Percentiles rank a stretch among this genome's conserved stretches.
phyloP scores from a whole-genome alignment of 92 coral and sea anemone species.

The Zoanthus sansibaricus region DNA sequence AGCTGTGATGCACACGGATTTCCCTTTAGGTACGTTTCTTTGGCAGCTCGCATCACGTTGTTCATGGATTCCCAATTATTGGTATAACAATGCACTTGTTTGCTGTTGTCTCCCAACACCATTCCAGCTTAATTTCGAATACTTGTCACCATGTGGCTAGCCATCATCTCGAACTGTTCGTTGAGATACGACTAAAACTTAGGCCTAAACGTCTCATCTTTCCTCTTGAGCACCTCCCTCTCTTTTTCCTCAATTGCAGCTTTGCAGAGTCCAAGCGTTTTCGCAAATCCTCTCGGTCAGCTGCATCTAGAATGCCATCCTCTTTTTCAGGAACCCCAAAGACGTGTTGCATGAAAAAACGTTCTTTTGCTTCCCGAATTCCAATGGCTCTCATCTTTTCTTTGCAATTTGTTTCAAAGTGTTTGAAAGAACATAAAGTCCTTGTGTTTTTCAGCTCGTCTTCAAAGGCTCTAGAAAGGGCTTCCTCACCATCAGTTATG shows the following conservation, averaged over 20 bases:
- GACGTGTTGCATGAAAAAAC: slow-evolving; percentile 22
- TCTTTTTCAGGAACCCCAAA: slow-evolving; percentile 36
- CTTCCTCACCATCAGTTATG: slow-evolving; percentile 61
- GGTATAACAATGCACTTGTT: neutral
- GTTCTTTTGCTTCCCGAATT: slow-evolving; percentile 14
- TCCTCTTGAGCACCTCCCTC: slow-evolving; percentile 23
- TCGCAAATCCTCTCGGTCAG: slow-evolving; percentile 8
- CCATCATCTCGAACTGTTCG: slow-evolving; percentile 22
- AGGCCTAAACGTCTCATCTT: neutral
- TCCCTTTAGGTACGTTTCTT: neutral
- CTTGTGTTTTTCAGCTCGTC: slow-evolving; percentile 9
- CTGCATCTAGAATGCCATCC: slow-evolving; percentile 42
- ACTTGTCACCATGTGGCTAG: neutral
- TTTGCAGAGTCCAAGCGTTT: slow-evolving; percentile 10
- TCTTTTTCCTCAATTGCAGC: slow-evolving; percentile 17
- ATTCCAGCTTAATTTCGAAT: slow-evolving; percentile 21
- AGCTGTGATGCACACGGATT: slow-evolving; percentile 16
- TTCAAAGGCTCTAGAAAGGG: slow-evolving; percentile 50
- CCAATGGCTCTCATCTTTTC: slow-evolving; percentile 25
- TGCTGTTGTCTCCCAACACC: neutral
- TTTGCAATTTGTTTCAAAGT: slow-evolving; percentile 3
- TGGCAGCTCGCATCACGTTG: neutral
- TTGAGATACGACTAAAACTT: slow-evolving; percentile 35
- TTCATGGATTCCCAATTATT: neutral
- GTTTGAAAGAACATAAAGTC: neutral